Evolutionary conservation across 2,888 invertebrate species (phyloP).

Genomic region (Galerucella calmariensis): DNA sequence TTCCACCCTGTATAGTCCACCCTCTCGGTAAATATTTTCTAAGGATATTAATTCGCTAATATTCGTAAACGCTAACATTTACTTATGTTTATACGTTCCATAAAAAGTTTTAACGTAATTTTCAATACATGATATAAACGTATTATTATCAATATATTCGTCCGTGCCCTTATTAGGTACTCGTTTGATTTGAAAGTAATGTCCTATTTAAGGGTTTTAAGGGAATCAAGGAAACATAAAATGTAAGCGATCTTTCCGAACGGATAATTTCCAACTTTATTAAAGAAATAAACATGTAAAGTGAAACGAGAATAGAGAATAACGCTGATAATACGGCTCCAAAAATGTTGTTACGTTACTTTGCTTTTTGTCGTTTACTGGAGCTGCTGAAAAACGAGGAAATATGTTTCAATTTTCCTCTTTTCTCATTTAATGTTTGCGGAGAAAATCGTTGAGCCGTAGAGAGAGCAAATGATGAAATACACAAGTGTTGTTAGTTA

Average conservation of each 20-base stretch:
- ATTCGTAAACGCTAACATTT: no score
- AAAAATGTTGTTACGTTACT: constrained; percentile 28
- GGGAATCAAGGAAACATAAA: constrained; percentile 8
- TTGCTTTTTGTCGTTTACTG: constrained; percentile 26
- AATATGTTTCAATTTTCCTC: constrained; percentile 42
- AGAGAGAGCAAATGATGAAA: constrained; percentile 17
- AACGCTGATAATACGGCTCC: constrained; percentile 52
- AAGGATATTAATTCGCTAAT: no score
- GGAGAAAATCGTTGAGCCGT: constrained; percentile 18
- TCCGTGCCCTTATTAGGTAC: background rate
- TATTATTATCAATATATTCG: background rate
- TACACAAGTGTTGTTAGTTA: constrained; percentile 18
- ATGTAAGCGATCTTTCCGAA: constrained; percentile 7
- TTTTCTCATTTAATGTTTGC: constrained; percentile 26
- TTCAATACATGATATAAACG: no score
- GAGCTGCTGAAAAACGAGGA: constrained; percentile 33
- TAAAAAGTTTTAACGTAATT: no score
- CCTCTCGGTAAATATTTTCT: no score
- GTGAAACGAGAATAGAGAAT: constrained; percentile 53
- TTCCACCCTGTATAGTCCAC: no score
- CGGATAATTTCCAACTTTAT: constrained; percentile 56
- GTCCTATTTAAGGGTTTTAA: constrained; percentile 1
- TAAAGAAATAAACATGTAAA: constrained; percentile 58
- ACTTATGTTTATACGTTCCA: no score
- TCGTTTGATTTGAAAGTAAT: background rate